Percentiles rank a stretch among this genome's conserved stretches.
Conservation (phyloP, 2,113 vertebrate genomes). For the Melozone crissalis region DNA sequence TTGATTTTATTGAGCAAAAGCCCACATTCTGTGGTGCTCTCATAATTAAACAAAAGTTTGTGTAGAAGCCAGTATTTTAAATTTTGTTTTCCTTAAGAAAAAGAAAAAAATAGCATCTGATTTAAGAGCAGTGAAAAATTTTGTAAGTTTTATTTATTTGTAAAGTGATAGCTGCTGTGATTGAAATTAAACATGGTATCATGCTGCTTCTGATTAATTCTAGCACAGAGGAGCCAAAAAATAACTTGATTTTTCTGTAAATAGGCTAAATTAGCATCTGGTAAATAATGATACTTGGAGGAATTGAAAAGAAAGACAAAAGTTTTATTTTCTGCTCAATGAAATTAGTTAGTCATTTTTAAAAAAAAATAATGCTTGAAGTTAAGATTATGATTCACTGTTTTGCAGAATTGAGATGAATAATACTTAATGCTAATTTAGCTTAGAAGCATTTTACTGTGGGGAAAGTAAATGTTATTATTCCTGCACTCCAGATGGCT, state of each 20-base stretch:
- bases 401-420: not conserved
- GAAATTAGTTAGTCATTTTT: conserved; percentile 28
- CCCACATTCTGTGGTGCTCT: not conserved
- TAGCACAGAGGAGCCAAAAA: conserved; percentile 37
- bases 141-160: conserved; percentile 54
- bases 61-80: not conserved
- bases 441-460: not conserved
- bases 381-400: conserved; percentile 17
- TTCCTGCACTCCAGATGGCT: conserved; percentile 18
- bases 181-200: conserved; percentile 69
- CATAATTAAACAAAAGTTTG: conserved; percentile 12
- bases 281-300: conserved; percentile 46
- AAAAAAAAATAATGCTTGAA: not conserved
- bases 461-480: conserved; percentile 28
- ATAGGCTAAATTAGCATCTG: conserved; percentile 54
- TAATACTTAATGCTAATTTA: conserved; percentile 30
- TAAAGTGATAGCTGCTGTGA: conserved; percentile 62
- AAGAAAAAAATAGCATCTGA: not conserved
- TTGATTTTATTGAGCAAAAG: not conserved
- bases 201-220: conserved; percentile 72
- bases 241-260: conserved; percentile 54
- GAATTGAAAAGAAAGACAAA: conserved; percentile 16
- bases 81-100: conserved; percentile 1
- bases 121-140: not conserved
- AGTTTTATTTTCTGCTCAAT: conserved; percentile 20